Evolutionary conservation across 2,888 invertebrate species (phyloP).

Genomic region (Petrolisthes manimaculis): DNA sequence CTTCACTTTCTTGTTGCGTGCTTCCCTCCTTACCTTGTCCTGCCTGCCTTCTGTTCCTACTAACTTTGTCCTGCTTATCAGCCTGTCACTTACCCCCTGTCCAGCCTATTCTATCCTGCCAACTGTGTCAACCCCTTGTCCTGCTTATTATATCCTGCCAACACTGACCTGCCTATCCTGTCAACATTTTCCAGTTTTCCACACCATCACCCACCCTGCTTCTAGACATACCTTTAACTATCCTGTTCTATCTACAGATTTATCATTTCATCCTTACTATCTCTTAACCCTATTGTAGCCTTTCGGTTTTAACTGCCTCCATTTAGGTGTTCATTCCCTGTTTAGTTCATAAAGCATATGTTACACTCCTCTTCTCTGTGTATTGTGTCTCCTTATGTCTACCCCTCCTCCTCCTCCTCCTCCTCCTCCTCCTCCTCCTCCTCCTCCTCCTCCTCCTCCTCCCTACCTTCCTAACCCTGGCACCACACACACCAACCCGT

Average conservation of each 20-base stretch:
- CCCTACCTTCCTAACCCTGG: background rate
- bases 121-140: no score
- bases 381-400: background rate
- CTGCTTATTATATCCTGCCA: no score
- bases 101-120: background rate
- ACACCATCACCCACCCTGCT: background rate
- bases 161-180: no score
- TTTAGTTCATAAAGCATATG: background rate
- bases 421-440: background rate
- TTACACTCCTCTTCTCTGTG: background rate
- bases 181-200: no score
- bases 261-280: no score
- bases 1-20: background rate
- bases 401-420: background rate
- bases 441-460: background rate
- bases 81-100: no score
- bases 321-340: no score
- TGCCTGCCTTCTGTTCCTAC: background rate
- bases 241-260: background rate
- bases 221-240: background rate
- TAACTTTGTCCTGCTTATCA: background rate
- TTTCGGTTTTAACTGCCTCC: background rate
- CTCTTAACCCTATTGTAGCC: background rate
- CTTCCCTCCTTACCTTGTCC: background rate
- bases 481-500: background rate